Base-by-base conservation (phyloP, 2,888 invertebrate species). In the Malthinus flaveolus region DNA sequence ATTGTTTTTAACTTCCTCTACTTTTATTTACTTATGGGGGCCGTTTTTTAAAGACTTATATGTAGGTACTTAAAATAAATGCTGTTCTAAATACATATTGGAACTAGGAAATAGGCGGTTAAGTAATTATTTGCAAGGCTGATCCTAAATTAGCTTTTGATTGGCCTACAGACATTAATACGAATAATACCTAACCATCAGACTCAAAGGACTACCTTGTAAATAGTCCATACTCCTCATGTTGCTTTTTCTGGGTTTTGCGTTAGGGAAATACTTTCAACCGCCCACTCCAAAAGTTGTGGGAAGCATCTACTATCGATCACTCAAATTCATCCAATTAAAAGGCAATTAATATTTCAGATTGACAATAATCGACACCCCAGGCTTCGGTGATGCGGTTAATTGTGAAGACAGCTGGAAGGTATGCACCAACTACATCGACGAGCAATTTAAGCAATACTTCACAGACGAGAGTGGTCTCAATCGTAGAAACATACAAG, bases 351-450 rank as follows among this genome's bases (percentile, higher is more conserved):
- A 7, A 23, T 56, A 48, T 67, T 69, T 51, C 54, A 75, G 79
- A 61, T 81, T 97, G 59, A 96, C 95, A 1, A 91, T 96, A 62
- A 95, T 96, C 7, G 96, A 97, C 75, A 97, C 96, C 0, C 97
- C 96, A n/a, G 92, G 96, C 0, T 97, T 94, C 73, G 96, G 95
- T 8, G 96, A 97, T 78, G 89, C 94, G 8, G 87, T 97, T 48
- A 95, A 95, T 76, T 93, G 93, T 72, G 94, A 95, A 72, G 94
- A 96, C 73, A 95, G 95, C 64, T 96, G 95, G 93, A 86, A 91
- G 65, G 90, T 93, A 1, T 92, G 95, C 72, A 91, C 92, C 32
- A 89, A 91, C 33, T 97, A 96, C 76, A 92, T 97, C 64, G 95
- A 96, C 73, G 93, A 95, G 70, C 96, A 95, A 78, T 89, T 89